Percentiles rank a stretch among this genome's conserved stretches.
These are phyloP conservation scores for Amphibalanus amphitrite DNA, from an alignment of 1,140 invertebrate genomes.

Conservation along the genomic window DNA sequence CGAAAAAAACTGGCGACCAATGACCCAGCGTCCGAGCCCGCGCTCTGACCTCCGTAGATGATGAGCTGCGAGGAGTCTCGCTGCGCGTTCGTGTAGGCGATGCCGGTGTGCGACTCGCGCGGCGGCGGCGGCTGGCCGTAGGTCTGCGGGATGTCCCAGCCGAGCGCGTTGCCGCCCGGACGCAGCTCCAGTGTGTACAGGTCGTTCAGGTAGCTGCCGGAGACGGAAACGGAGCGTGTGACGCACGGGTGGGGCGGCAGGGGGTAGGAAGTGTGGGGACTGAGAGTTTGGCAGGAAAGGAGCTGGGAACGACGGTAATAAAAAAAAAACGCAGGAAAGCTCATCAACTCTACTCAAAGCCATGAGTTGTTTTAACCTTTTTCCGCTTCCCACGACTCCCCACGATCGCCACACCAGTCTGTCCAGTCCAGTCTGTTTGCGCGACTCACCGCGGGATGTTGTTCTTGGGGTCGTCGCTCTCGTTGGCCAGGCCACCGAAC, in stretches of 20 bases:
- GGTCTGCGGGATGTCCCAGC: slow-evolving; percentile 77
- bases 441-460: slow-evolving; percentile 85
- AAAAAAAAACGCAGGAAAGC: no score
- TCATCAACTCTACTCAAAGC: no score
- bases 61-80: slow-evolving; percentile 60
- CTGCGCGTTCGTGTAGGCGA: slow-evolving; percentile 55
- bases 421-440: no score
- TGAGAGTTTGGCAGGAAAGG: no score
- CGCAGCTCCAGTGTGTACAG: slow-evolving; percentile 75
- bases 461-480: slow-evolving; percentile 93
- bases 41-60: slow-evolving; percentile 56
- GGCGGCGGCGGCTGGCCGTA: slow-evolving; percentile 75
- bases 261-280: no score
- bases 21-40: no score
- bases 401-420: no score
- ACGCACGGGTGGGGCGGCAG: no score
- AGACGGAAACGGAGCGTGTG: neutral
- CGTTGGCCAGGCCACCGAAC: slow-evolving; percentile 94
- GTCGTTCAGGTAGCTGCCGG: slow-evolving; percentile 55
- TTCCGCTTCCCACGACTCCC: no score
- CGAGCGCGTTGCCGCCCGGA: slow-evolving; percentile 36
- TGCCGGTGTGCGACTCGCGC: slow-evolving; percentile 89
- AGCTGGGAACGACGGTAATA: no score
- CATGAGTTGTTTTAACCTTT: no score
- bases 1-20: no score